Percentiles rank a stretch among this genome's conserved stretches.
Evolutionary conservation across 2,113 vertebrate genomes (phyloP).

Genomic region (Salminus brasiliensis): DNA sequence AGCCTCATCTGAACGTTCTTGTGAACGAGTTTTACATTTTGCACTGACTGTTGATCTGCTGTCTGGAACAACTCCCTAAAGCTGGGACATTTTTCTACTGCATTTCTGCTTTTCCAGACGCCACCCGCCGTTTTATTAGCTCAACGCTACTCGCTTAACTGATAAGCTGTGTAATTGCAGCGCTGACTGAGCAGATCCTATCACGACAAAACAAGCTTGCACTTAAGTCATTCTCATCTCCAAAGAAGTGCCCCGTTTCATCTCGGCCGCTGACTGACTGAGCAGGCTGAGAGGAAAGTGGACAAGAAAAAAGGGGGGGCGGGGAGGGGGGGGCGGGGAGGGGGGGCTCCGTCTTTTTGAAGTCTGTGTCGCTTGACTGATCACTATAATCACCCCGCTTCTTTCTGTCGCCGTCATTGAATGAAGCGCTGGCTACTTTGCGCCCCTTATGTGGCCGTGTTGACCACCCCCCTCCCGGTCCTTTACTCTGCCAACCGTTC

Average conservation of each 20-base stretch:
- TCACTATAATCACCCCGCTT: constrained; percentile 17
- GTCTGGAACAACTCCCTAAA: background rate
- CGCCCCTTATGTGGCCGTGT: constrained; percentile 45
- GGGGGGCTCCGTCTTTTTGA: too few relatives aligned
- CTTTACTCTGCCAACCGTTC: background rate
- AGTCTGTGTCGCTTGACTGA: constrained; percentile 41
- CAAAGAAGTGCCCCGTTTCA: background rate
- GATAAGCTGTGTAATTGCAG: constrained; percentile 37
- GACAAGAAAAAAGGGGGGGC: background rate
- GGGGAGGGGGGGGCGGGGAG: constrained; percentile 5
- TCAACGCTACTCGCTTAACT: background rate
- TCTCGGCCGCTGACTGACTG: background rate
- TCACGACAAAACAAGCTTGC: background rate
- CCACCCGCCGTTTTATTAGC: background rate
- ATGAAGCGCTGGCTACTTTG: constrained; percentile 47
- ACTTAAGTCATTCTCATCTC: background rate
- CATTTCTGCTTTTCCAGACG: background rate
- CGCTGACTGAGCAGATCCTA: constrained; percentile 17
- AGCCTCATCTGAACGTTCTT: background rate
- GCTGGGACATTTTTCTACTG: background rate
- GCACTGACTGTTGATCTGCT: background rate
- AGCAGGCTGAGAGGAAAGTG: constrained; percentile 16
- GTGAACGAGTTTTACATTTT: background rate
- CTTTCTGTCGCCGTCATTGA: constrained; percentile 25
- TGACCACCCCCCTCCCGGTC: constrained; percentile 54